Evolutionary conservation across 2,888 invertebrate species (phyloP).

Genomic region (Drosophila yooni): DNA sequence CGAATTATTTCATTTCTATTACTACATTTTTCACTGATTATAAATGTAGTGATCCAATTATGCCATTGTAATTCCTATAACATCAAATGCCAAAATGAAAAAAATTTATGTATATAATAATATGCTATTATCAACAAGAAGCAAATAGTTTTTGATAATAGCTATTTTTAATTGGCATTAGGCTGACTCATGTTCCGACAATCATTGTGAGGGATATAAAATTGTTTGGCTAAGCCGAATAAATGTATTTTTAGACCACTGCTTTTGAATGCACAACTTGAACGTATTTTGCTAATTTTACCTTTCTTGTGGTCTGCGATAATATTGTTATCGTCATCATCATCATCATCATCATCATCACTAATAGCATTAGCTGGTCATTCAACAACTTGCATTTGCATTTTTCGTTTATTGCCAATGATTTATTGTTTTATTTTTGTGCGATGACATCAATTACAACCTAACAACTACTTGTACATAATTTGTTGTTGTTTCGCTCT

Average conservation of each 20-base stretch:
- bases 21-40: background rate
- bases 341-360: conserved; percentile 6
- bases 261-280: conserved; percentile 20
- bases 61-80: background rate
- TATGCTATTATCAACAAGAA: background rate
- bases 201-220: conserved; percentile 12
- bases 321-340: background rate
- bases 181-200: conserved; percentile 2
- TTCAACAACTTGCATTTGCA: conserved; percentile 17
- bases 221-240: conserved; percentile 11
- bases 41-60: background rate
- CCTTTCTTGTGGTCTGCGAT: conserved; percentile 7
- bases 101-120: background rate
- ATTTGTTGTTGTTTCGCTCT: conserved; percentile 1
- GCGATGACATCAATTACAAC: conserved; percentile 44
- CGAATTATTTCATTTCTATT: background rate
- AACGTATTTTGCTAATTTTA: conserved; percentile 1
- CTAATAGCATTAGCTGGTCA: conserved; percentile 9
- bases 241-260: conserved; percentile 9
- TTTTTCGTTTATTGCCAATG: conserved; percentile 27
- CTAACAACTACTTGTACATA: conserved; percentile 7
- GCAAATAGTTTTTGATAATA: background rate
- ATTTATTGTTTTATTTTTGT: conserved; percentile 39
- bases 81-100: background rate
- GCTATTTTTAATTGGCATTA: background rate